phyloP scores from a whole-genome alignment of 2,797 vertebrate species.

The Microctenopoma lineatum region DNA sequence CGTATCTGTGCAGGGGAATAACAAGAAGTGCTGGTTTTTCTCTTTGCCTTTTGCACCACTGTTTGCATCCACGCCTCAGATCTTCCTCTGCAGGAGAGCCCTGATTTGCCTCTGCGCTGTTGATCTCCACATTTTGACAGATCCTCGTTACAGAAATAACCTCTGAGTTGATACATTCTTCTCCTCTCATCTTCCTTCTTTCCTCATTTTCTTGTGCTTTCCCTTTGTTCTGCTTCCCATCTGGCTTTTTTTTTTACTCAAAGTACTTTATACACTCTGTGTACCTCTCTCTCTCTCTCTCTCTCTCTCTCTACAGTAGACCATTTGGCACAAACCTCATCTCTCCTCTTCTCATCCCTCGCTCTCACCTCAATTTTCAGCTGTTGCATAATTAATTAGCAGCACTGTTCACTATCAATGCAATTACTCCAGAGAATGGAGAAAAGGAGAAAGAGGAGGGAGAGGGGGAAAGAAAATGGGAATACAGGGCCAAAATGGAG shows the following conservation, averaged over 20 bases:
- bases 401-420: constrained; percentile 83
- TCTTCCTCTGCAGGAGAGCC: constrained; percentile 48
- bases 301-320: constrained; percentile 60
- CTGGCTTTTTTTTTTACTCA: constrained; percentile 47
- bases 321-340: constrained; percentile 76
- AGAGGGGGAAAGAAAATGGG: constrained; percentile 42
- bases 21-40: constrained; percentile 28
- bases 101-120: constrained; percentile 45
- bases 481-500: constrained; percentile 72
- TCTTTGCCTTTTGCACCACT: constrained; percentile 46
- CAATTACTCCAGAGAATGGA: constrained; percentile 84
- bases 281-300: constrained; percentile 14
- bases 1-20: constrained; percentile 51
- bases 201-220: constrained; percentile 58
- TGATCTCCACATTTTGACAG: constrained; percentile 58
- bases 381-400: constrained; percentile 88
- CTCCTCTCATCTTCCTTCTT: constrained; percentile 66
- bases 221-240: constrained; percentile 73
- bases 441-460: constrained; percentile 49
- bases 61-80: constrained; percentile 52
- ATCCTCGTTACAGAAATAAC: constrained; percentile 71
- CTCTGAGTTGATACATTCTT: constrained; percentile 62
- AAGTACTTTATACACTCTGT: constrained; percentile 35
- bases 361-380: constrained; percentile 85
- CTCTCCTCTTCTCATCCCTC: constrained; percentile 77